Conservation (phyloP, 2,113 vertebrate genomes). For the Tautogolabrus adspersus region DNA sequence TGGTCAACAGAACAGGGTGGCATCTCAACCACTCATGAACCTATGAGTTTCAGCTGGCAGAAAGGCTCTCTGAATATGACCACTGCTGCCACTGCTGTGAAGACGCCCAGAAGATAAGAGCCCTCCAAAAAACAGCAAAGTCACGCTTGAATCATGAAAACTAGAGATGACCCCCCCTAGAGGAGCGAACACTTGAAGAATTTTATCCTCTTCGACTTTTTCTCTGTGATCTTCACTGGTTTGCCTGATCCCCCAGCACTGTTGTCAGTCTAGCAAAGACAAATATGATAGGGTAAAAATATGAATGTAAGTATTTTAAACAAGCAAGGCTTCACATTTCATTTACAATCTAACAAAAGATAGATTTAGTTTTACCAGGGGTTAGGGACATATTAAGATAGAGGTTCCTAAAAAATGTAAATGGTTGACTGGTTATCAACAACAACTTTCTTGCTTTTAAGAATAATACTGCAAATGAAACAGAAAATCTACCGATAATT, state of each 20-base stretch:
- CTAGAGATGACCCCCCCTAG: conserved; percentile 77
- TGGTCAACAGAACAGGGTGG: conserved; percentile 37
- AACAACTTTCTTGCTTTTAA: too few relatives aligned
- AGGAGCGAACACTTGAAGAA: conserved; percentile 94
- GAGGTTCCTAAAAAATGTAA: not conserved
- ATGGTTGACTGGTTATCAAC: too few relatives aligned
- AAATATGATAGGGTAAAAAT: not conserved
- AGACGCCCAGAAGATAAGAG: conserved; percentile 12
- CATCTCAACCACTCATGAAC: conserved; percentile 37
- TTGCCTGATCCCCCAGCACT: conserved; percentile 88
- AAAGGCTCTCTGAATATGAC: conserved; percentile 38
- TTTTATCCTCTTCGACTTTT: conserved; percentile 94
- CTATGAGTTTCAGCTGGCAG: conserved; percentile 45
- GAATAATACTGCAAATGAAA: too few relatives aligned
- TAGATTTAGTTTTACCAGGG: not conserved
- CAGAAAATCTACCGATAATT: too few relatives aligned
- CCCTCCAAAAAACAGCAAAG: conserved; percentile 49
- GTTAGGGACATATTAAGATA: not conserved
- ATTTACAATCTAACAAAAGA: not conserved
- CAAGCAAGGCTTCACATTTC: not conserved
- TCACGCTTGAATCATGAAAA: conserved; percentile 76
- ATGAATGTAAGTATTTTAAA: not conserved
- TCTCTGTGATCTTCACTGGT: conserved; percentile 96
- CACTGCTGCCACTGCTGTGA: conserved; percentile 19
- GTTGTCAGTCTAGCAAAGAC: conserved; percentile 87